Evolutionary conservation across 30 jellyfish, hydroid and myxozoan genomes (phyloP), one percentile per base, ranked within the genome.

Genomic region (Cassiopea andromeda): DNA sequence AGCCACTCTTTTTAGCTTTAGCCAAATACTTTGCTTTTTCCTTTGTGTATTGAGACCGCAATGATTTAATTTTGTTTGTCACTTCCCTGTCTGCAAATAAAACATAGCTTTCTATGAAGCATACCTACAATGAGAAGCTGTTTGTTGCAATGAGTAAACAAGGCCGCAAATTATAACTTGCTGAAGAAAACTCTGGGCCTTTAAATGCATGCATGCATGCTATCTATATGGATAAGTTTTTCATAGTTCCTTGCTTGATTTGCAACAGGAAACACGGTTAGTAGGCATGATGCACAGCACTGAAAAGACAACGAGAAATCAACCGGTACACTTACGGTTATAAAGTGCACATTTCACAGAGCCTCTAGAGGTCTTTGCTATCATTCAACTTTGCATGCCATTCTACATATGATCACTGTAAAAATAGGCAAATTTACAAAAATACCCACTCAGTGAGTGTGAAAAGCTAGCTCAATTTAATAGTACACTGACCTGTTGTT

Each of bases 401-500:
- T 54, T 54, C 64, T 54, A 54, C 64, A 54, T 54, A 54, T 54
- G 64, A 54, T 54, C 64, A 54, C 64, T 54, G 64, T 54, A 10
- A 54, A 54, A 54, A 54, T 54, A 54, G 64, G 12, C 64, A 54
- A 6, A 54, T 54, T 54, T 54, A 54, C 64, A 54, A 6, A 3
- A 54, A 54, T 27, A 54, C 64, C 12, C 64, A 54, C 64, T 54
- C 64, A 3, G 0, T 10, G 64, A 54, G 64, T 54, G 12, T 54
- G 64, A 54, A 54, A 54, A 54, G 64, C 64, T 54, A 54, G 64
- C 64, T 54, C 64, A 54, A 10, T 54, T 3, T 49, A 77, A n/a
- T 18, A 48, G 72, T 50, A 18, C 44, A 59, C 47, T 77, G 85
- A 77, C 75, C 75, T 66, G 75, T 19, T 66, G 75, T 66, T 66